Conservation (phyloP, 2,888 invertebrate species). For the Xestia rhomboidea region DNA sequence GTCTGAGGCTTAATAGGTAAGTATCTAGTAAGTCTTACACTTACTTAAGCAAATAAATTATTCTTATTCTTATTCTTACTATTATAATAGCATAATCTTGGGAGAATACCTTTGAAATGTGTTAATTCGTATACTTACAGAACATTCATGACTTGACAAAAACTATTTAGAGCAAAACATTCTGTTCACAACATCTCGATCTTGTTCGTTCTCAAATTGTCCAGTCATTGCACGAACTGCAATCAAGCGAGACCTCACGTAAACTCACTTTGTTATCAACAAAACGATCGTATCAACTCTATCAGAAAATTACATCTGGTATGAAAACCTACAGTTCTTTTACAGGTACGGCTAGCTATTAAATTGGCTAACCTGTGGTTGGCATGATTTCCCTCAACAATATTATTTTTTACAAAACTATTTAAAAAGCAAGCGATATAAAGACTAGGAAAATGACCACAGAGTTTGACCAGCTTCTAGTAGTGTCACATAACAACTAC, state of each 20-base stretch:
- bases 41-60: too few relatives aligned
- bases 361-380: background rate
- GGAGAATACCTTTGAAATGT: background rate
- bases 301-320: conserved; percentile 24
- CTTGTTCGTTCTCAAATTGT: conserved; percentile 11
- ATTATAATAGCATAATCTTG: too few relatives aligned
- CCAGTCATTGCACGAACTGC: conserved; percentile 28
- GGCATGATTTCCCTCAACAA: background rate
- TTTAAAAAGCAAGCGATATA: background rate
- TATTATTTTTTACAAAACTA: background rate
- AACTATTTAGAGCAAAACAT: conserved; percentile 19
- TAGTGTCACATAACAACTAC: conserved; percentile 4
- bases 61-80: too few relatives aligned
- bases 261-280: conserved; percentile 7
- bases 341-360: background rate
- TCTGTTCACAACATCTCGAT: background rate
- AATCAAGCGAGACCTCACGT: conserved; percentile 10
- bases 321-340: conserved; percentile 7
- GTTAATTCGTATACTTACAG: conserved; percentile 18
- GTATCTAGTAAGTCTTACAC: too few relatives aligned
- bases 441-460: background rate
- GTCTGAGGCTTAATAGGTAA: background rate
- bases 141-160: conserved; percentile 32
- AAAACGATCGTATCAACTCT: conserved; percentile 2
- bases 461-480: conserved; percentile 3